Evolutionary conservation across 1,140 invertebrate genomes (phyloP).

Genomic region (Diorhabda elongata): DNA sequence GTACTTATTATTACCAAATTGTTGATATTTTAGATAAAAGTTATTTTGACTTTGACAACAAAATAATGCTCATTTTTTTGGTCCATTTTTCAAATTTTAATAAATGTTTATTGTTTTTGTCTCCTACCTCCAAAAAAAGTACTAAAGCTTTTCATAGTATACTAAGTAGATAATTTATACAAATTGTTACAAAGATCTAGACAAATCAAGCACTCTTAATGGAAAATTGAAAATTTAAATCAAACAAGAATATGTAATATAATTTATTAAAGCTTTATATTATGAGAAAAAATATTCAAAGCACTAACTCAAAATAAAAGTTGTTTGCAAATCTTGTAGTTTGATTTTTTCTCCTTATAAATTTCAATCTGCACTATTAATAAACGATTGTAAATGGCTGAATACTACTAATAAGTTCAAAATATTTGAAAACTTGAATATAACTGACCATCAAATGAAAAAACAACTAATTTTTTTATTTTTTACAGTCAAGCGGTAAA

Average conservation of each 20-base stretch:
- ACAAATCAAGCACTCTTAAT: conserved; percentile 28
- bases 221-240: conserved; percentile 16
- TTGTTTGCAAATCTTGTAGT: conserved; percentile 36
- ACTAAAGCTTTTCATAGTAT: conserved; percentile 21
- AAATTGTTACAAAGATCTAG: conserved; percentile 33
- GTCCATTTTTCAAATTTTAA: background rate
- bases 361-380: too few relatives aligned
- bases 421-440: too few relatives aligned
- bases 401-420: too few relatives aligned
- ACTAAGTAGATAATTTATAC: conserved; percentile 27
- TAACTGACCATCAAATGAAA: too few relatives aligned
- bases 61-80: conserved; percentile 17
- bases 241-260: conserved; percentile 29
- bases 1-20: conserved; percentile 27
- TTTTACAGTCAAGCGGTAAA: too few relatives aligned
- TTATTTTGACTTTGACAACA: conserved; percentile 14
- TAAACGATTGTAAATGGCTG: too few relatives aligned
- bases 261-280: conserved; percentile 38
- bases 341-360: too few relatives aligned
- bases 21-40: conserved; percentile 24
- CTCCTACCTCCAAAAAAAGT: conserved; percentile 20
- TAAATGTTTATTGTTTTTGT: conserved; percentile 22
- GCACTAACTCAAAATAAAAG: conserved; percentile 43
- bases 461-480: too few relatives aligned
- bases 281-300: conserved; percentile 36